A percentile compares a stretch with the other conserved stretches of the same genome.
Evolutionary conservation across 2,888 invertebrate species (phyloP).

Genomic region (Drosophila phalerata): DNA sequence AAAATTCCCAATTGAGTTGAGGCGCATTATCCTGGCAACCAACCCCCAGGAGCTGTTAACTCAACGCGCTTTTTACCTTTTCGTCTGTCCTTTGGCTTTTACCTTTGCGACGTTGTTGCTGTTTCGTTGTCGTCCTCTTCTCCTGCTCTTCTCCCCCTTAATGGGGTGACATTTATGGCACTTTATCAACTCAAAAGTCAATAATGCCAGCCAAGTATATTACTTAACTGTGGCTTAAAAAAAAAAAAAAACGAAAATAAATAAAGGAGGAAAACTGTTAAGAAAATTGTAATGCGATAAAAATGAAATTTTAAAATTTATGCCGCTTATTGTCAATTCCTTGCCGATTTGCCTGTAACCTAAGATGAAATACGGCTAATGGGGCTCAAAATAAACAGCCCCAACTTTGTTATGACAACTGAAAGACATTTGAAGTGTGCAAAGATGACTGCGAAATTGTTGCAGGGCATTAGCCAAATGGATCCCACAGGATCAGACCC

Average conservation of each 20-base stretch:
- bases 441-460: constrained; percentile 53
- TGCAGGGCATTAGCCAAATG: constrained; percentile 77
- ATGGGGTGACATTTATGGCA: constrained; percentile 83
- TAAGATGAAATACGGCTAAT: constrained; percentile 64
- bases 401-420: constrained; percentile 76
- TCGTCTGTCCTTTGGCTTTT: constrained; percentile 32
- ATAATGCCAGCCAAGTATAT: constrained; percentile 72
- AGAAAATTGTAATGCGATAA: constrained; percentile 79
- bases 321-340: constrained; percentile 75
- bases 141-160: constrained; percentile 56
- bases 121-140: neutral
- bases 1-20: constrained; percentile 83
- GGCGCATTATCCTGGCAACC: constrained; percentile 77
- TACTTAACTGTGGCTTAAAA: constrained; percentile 71
- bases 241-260: constrained; percentile 3
- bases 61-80: constrained; percentile 56
- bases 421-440: constrained; percentile 73
- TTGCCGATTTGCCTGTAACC: constrained; percentile 48
- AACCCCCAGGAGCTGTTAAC: constrained; percentile 55
- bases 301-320: constrained; percentile 80
- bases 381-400: constrained; percentile 20
- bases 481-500: constrained; percentile 71
- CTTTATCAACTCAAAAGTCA: constrained; percentile 82
- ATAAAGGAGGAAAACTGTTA: constrained; percentile 37
- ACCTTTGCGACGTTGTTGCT: constrained; percentile 21